Evolutionary conservation across 2,113 vertebrate genomes (phyloP), one percentile per base, ranked within the genome.

Genomic region (Hylia prasina): DNA sequence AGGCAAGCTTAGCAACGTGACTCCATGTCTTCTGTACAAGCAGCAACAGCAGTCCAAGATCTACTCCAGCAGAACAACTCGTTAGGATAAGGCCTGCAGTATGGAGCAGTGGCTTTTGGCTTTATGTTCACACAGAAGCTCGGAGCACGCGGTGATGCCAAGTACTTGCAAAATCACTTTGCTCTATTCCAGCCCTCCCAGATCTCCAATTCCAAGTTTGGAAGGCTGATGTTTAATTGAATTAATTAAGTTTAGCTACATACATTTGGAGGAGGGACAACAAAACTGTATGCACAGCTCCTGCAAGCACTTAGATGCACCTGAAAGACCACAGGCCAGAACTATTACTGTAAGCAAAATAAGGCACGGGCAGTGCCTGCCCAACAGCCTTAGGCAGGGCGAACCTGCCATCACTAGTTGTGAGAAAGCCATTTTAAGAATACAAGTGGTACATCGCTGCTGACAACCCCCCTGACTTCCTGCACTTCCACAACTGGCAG

Each of bases 131-230:
- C 42, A 25, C 33, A 85, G 53, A 40, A 68, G 39, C 44, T 60
- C 0, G 0, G 82, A 76, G 75, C 25, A 48, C 11, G 0, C 0
- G 4, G 44, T 20, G 24, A 47, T 56, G 69, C 44, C 57, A 85
- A 91, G 47, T 20, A 50, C 73, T 70, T 78, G 13, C 35, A 89
- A 90, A 76, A 75, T 21, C 24, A 45, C 50, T 72, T 66, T 2
- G 3, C 6, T 35, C 66, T 86, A 77, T 75, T 80, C 71, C 40
- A 94, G 37, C 11, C 40, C 58, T 83, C 64, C 54, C 68, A 70
- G 15, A 76, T 63, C 56, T 77, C 50, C 42, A 40, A 50, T 66
- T 90, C 56, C 35, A 56, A 40, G 35, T 83, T n/a, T 68, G 28
- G 27, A 70, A 86, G 44, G 15, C 24, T 81, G 63, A 63, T 0